phyloP scores from a whole-genome alignment of 1,140 invertebrate genomes.

The Anagrus nilaparvatae region DNA sequence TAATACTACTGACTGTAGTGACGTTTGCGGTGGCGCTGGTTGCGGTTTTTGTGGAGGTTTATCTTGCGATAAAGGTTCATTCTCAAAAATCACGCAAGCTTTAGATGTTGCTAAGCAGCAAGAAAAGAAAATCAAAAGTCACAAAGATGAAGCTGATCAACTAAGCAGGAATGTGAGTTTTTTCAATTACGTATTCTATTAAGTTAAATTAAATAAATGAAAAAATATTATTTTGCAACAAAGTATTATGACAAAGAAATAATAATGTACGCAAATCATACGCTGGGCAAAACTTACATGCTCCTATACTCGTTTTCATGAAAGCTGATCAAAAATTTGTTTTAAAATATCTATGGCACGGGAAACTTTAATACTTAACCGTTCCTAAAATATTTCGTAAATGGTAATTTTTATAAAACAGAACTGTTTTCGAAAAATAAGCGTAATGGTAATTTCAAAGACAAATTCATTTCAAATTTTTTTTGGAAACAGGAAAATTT shows the following conservation, averaged over 20 bases:
- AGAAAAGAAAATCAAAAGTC: conserved; percentile 64
- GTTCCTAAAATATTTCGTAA: too few species aligned
- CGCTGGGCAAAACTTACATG: neutral
- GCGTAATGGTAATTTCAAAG: too few species aligned
- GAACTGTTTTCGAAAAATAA: too few species aligned
- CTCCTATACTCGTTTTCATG: too few species aligned
- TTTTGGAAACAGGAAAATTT: too few species aligned
- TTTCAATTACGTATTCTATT: conserved; percentile 7
- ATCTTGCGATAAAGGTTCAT: conserved; percentile 80
- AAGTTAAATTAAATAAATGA: neutral
- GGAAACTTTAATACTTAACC: too few species aligned
- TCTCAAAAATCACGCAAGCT: conserved; percentile 76
- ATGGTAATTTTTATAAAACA: too few species aligned
- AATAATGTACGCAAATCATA: conserved; percentile 5
- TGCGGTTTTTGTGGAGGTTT: conserved; percentile 85
- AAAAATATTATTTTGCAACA: conserved; percentile 4
- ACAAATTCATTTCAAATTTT: too few species aligned
- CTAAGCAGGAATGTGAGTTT: conserved; percentile 51
- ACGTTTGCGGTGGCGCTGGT: conserved; percentile 86
- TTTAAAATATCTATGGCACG: too few species aligned
- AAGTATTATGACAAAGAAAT: neutral
- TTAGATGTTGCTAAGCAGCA: conserved; percentile 76
- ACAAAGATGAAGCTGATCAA: conserved; percentile 67
- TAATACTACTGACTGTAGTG: conserved; percentile 75
- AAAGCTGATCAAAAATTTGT: too few species aligned